These are phyloP conservation scores for Polyploca ridens DNA, from an alignment of 2,888 invertebrate species.

Conservation along the genomic window DNA sequence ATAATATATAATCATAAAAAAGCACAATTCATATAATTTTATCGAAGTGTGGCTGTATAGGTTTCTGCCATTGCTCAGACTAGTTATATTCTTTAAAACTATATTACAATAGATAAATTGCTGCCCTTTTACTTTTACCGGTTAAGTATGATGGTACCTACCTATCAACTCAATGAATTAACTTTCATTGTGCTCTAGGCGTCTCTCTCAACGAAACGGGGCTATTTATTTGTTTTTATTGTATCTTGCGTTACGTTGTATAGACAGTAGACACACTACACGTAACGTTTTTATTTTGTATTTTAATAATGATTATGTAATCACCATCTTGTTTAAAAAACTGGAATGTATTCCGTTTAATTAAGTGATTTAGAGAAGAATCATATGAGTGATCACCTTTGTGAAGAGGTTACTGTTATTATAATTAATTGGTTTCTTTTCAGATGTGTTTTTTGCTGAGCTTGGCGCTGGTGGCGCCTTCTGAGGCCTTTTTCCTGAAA, in stretches of 20 bases:
- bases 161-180: conserved; percentile 6
- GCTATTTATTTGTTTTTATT: conserved; percentile 24
- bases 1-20: no score
- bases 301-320: background rate
- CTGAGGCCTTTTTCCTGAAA: conserved; percentile 81
- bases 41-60: no score
- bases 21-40: no score
- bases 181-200: conserved; percentile 36
- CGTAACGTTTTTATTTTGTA: conserved; percentile 15
- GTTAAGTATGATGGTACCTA: background rate
- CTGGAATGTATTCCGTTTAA: background rate
- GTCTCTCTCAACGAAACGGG: conserved; percentile 12
- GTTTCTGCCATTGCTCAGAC: no score
- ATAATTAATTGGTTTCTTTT: conserved; percentile 38
- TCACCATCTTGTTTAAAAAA: background rate
- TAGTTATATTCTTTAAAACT: no score
- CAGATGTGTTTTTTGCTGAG: conserved; percentile 73
- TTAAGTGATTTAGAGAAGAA: conserved; percentile 1
- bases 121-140: background rate
- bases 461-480: conserved; percentile 66
- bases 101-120: background rate
- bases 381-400: background rate
- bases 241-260: conserved; percentile 15
- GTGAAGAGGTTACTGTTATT: background rate
- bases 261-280: conserved; percentile 17